These are phyloP conservation scores for Enhydra lutris DNA, from an alignment of 2,113 vertebrate species.

Conservation along the genomic window DNA sequence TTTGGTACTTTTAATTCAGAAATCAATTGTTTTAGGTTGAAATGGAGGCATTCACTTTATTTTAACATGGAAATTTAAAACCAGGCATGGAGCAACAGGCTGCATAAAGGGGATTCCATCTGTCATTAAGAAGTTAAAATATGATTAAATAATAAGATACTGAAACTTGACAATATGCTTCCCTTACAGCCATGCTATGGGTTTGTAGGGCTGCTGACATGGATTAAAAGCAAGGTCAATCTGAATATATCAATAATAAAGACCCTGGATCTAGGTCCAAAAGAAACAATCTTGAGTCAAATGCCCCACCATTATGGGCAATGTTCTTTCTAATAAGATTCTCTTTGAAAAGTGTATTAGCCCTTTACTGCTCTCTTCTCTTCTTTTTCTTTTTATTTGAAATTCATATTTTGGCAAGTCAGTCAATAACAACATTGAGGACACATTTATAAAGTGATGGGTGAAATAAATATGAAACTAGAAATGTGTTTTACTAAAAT, in stretches of 20 bases:
- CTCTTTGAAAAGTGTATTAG: background rate
- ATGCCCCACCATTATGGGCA: background rate
- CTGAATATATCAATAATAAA: slow-evolving; percentile 34
- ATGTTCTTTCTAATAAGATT: background rate
- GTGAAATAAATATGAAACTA: background rate
- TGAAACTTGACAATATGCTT: slow-evolving; percentile 37
- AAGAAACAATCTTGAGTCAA: slow-evolving; percentile 29
- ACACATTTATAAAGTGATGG: background rate
- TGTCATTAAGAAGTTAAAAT: slow-evolving; percentile 60
- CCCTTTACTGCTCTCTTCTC: background rate
- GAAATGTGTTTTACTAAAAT: background rate
- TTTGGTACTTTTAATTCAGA: background rate
- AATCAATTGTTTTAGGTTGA: background rate
- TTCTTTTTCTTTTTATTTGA: background rate
- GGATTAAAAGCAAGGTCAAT: slow-evolving; percentile 28
- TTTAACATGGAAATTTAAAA: slow-evolving; percentile 37
- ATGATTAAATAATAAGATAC: slow-evolving; percentile 64
- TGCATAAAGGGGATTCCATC: slow-evolving; percentile 48
- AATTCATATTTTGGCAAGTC: background rate
- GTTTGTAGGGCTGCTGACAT: slow-evolving; percentile 30
- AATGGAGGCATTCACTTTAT: slow-evolving; percentile 35
- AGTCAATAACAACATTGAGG: background rate
- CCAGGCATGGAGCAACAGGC: background rate
- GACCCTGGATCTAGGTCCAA: background rate
- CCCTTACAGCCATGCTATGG: background rate